Evolutionary conservation across 2,888 invertebrate species (phyloP), one percentile per base, ranked within the genome.

Genomic region (Rotaria socialis): DNA sequence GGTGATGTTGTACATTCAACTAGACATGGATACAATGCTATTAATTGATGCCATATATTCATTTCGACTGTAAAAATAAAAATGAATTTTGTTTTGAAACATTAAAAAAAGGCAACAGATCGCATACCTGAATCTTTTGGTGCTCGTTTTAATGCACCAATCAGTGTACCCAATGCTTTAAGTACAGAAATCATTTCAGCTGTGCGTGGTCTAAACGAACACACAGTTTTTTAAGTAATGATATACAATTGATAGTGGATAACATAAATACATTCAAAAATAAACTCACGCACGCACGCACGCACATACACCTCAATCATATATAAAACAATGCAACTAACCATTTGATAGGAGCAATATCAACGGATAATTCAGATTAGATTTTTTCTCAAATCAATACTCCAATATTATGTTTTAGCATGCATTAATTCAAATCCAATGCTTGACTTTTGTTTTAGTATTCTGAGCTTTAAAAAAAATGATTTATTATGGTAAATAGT

Each of bases 101-200:
- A 4, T 14, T 52, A 8, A 16, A 14, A 14, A 16, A 11, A 0
- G 2, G 8, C 5, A 35, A 35, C 2, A 35, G 35, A 52, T 11
- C 14, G 6, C 16, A 19, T 92, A 95, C 95, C 94, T 93, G 96
- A 96, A 86, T 94, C 94, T 85, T 94, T 93, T 35, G 96, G 95
- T 67, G 96, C 96, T 90, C 95, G 95, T 92, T 96, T 96, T 93
- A 97, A 94, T 7, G 96, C 96, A 85, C 95, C 94, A 11, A 96
- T 94, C 80, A 97, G 92, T 0, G 97, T 96, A 56, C 96, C 95
- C 86, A 97, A 94, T 86, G 97, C 97, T 91, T 96, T 96, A 86
- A 97, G 91, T 50, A 97, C 97, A 92, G 97, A 97, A 85, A 96
- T 96, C 91, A 97, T 96, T 92, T 97, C 97, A 6, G 96, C 96